phyloP scores from a whole-genome alignment of 1,140 invertebrate genomes.

The Belonocnema kinseyi region DNA sequence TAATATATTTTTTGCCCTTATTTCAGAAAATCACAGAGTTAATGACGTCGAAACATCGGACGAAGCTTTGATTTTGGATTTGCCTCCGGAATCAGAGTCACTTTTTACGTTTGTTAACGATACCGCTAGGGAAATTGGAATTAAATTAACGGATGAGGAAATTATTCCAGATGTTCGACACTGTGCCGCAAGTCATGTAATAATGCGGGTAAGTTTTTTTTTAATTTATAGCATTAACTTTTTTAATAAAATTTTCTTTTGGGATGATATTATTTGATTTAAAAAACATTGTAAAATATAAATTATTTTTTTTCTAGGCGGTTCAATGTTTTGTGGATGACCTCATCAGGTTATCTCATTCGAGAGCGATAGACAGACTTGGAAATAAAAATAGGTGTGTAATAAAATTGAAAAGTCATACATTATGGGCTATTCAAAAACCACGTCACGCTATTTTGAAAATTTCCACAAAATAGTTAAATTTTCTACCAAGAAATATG shows the following conservation, averaged over 20 bases:
- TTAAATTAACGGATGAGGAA: slow-evolving; percentile 63
- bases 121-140: slow-evolving; percentile 61
- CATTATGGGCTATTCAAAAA: background rate
- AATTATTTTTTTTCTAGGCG: slow-evolving; percentile 54
- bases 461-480: no score
- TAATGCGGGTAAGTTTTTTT: slow-evolving; percentile 57
- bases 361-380: slow-evolving; percentile 64
- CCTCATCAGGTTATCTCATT: slow-evolving; percentile 61
- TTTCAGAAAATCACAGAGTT: slow-evolving; percentile 30
- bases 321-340: slow-evolving; percentile 67
- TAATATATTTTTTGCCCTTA: slow-evolving; percentile 13
- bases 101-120: slow-evolving; percentile 63
- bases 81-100: slow-evolving; percentile 52
- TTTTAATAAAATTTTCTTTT: slow-evolving; percentile 36
- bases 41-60: slow-evolving; percentile 18
- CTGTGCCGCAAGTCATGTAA: slow-evolving; percentile 57
- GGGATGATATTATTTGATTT: background rate
- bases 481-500: no score
- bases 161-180: slow-evolving; percentile 63
- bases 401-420: slow-evolving; percentile 42
- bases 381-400: slow-evolving; percentile 52
- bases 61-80: slow-evolving; percentile 52
- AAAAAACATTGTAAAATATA: background rate
- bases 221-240: slow-evolving; percentile 7
- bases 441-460: background rate